Conservation (phyloP, 2,888 invertebrate species). For the Drosophila tripunctata region DNA sequence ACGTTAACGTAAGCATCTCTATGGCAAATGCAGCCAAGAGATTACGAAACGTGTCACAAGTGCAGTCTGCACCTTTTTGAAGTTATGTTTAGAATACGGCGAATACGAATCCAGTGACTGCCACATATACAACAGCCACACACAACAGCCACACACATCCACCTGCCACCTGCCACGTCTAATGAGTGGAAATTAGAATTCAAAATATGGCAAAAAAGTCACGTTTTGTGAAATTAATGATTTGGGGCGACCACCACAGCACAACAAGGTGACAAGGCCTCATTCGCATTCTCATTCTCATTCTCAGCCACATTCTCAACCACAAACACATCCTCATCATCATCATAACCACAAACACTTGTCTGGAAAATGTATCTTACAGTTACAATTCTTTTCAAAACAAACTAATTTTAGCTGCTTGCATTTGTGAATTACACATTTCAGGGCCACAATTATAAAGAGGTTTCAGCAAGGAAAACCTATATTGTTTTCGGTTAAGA, state of each 20-base stretch:
- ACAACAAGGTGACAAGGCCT: constrained; percentile 47
- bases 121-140: neutral
- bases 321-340: neutral
- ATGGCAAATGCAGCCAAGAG: constrained; percentile 59
- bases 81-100: constrained; percentile 72
- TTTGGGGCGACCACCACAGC: constrained; percentile 65
- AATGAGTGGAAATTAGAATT: constrained; percentile 79
- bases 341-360: constrained; percentile 26
- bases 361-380: constrained; percentile 3
- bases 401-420: neutral
- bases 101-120: constrained; percentile 38
- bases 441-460: neutral
- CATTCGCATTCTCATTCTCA: constrained; percentile 22
- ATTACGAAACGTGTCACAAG: constrained; percentile 77
- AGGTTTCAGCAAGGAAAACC: neutral
- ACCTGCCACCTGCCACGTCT: constrained; percentile 40
- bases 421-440: neutral
- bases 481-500: neutral
- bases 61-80: constrained; percentile 78
- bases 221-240: constrained; percentile 78
- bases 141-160: too few relatives aligned
- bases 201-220: constrained; percentile 80
- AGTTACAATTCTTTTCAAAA: neutral
- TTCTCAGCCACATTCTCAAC: constrained; percentile 1
- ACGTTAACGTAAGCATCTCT: constrained; percentile 65